Conservation (phyloP, 2,888 invertebrate species). For the Chrysolina oricalcia region DNA sequence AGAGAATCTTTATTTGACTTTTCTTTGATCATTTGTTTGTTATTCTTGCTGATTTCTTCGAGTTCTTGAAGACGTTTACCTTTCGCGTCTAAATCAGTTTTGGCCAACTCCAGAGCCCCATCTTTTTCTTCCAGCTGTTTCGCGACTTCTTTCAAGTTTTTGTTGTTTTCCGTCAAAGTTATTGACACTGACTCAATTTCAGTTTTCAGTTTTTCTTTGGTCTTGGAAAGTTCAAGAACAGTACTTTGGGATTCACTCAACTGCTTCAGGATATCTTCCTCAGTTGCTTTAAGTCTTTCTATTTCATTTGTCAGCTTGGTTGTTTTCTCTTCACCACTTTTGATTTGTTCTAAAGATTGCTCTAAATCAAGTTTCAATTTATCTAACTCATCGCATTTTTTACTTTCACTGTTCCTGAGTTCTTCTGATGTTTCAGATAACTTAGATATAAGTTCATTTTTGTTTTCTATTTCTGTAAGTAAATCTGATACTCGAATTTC, state of each 20-base stretch:
- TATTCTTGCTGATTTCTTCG: conserved; percentile 25
- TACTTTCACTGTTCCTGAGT: conserved; percentile 41
- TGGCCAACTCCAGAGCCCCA: conserved; percentile 52
- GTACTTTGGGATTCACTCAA: conserved; percentile 45
- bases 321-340: conserved; percentile 40
- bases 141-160: conserved; percentile 62
- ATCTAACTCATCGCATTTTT: conserved; percentile 74
- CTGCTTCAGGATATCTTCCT: conserved; percentile 48
- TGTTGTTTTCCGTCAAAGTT: conserved; percentile 60
- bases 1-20: conserved; percentile 47
- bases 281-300: conserved; percentile 40
- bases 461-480: conserved; percentile 53
- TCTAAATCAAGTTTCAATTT: conserved; percentile 72
- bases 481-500: conserved; percentile 50
- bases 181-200: conserved; percentile 50
- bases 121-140: conserved; percentile 61
- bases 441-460: conserved; percentile 52
- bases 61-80: conserved; percentile 36
- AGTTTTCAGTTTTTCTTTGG: conserved; percentile 71
- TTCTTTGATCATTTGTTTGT: conserved; percentile 39
- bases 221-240: conserved; percentile 55
- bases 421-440: conserved; percentile 53
- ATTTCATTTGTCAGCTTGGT: conserved; percentile 48
- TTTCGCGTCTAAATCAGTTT: conserved; percentile 61
- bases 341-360: conserved; percentile 48